phyloP scores from a whole-genome alignment of 1,140 invertebrate species.

The Apis mellifera region Amel_HAv3.1 CM009935.2:7565501-7566000 shows the following conservation, averaged over 20 bases:
- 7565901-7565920: no score
- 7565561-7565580: slow-evolving; percentile 38
- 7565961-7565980: slow-evolving; percentile 13
- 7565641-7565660: not conserved
- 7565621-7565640: slow-evolving; percentile 72
- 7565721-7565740: not conserved
- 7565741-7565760: no score
- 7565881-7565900: not conserved
- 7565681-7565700: not conserved
- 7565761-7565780: no score
- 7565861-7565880: not conserved
- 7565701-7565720: slow-evolving; percentile 6
- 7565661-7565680: no score
- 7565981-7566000: not conserved
- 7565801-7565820: no score
- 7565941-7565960: slow-evolving; percentile 5
- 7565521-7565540: slow-evolving; percentile 71
- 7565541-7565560: slow-evolving; percentile 68
- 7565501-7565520: slow-evolving; percentile 46
- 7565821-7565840: no score
- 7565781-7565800: no score
- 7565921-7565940: not conserved
- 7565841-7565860: no score
- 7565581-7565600: slow-evolving; percentile 68
- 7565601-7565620: slow-evolving; percentile 70